Base-by-base conservation (phyloP, 2,113 vertebrate genomes). In the Aphelocoma coerulescens region DNA sequence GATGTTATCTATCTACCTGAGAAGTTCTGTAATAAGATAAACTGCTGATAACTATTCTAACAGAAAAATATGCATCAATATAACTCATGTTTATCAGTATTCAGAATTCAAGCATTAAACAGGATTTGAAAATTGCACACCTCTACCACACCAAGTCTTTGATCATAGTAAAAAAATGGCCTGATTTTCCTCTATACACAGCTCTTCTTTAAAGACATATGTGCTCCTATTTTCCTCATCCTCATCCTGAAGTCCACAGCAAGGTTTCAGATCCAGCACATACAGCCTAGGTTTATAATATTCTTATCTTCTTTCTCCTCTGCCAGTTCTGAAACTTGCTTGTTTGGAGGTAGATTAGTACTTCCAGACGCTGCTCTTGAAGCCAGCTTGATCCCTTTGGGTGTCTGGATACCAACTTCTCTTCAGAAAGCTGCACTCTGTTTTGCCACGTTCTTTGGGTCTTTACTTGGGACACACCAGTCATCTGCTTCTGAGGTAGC, bases 381-480 rank as follows among this genome's bases (percentile, higher is more conserved):
- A 94, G 91, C 46, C 86, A 95, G 86, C 89, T 97, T 98, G 98
- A 98, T 97, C 91, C 97, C 97, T 43, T 71, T 21, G 68, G 69
- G 44, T 87, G 74, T 59, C 71, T 26, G 14, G 4, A 83, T 59
- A 95, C 21, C 62, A 63, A 15, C 30, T 74, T 85, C 86, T 72
- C 69, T 88, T 98, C 97, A 99, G 65, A 88, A 35, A 13, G 94
- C 97, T 72, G 93, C 94, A 61, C 98, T 98, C 67, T 97, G 97
- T 91, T 98, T 98, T 43, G 98, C 97, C 59, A 99, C 22, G 52
- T 99, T 98, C 97, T 97, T 99, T 82, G 99, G 99, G 43, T 98
- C 99, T 95, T 95, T 99, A 95, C 99, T 99, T 67, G 99, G 99
- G 89, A 99, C 97, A 93, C 99, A 99, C 99, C 99, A 99, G 96